Base-by-base conservation (phyloP, 2,797 vertebrate genomes). In the Mormyrops boulengeri region DNA sequence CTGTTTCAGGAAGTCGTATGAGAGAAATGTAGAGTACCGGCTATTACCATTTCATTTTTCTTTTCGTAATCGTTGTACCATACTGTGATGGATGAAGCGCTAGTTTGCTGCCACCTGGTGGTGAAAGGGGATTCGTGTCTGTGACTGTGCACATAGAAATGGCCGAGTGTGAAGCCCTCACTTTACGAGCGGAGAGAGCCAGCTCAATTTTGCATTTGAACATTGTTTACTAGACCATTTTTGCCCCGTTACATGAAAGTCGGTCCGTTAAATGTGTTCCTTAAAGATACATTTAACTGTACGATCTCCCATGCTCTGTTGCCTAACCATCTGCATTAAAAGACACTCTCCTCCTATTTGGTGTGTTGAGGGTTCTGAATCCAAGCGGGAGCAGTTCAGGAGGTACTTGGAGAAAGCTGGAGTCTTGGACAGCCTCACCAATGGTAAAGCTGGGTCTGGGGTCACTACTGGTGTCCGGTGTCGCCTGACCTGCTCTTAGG, bases 361-460 rank as follows among this genome's bases (percentile, higher is more conserved):
- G 73, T 87, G 55, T 41, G 92, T 92, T 91, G 93, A 99, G 98
- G 96, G 96, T 88, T 95, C 97, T 4, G 97, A 98, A 90, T 97
- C 97, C 77, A 98, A 98, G 93, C 95, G 98, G 89, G 98, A 98
- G 93, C 97, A 98, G 92, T 99, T 99, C 91, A 96, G 98, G 90
- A 96, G 98, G 89, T 99, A 99, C 92, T 95, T 99, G 90, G 98
- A 98, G 92, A 98, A 98, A 91, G 97, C 97, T 0, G 98, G 98
- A 9, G 97, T 98, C 30, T 95, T 99, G 90, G 97, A 98, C 93
- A 96, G 96, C 19, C 94, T 99, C 92, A 98, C 97, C 44, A 98
- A 97, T 91, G 97, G 98, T 99, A 69, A 11, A 92, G 73, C 73
- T 47, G 17, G 41, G 17, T 47, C 7, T 47, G 41, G 73, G 38